Percentiles rank a stretch among this genome's conserved stretches.
Evolutionary conservation across 2,113 vertebrate species (phyloP).

Genomic region (Antechinus flavipes): DNA sequence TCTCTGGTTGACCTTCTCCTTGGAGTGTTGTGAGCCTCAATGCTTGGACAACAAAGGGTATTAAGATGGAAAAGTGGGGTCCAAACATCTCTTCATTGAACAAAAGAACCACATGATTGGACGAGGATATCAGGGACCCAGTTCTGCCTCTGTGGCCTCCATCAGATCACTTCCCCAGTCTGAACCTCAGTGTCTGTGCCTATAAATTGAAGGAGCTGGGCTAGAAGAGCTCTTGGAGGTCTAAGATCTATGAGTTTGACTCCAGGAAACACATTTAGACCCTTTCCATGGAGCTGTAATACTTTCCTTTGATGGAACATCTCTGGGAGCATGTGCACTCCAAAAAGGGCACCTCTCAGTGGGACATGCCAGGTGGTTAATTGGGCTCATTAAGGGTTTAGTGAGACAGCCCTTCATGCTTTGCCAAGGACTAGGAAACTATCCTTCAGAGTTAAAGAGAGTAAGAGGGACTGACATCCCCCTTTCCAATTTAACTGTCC

Average conservation of each 20-base stretch:
- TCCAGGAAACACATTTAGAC: not conserved
- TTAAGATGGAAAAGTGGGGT: not conserved
- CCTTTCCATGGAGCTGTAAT: not conserved
- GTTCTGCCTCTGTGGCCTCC: not conserved
- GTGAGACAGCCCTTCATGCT: not conserved
- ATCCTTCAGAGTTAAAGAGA: slow-evolving; percentile 2
- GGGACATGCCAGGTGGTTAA: not conserved
- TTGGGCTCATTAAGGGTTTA: not conserved
- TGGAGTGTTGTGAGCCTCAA: not conserved
- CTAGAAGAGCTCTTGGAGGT: not conserved
- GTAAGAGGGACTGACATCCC: not conserved
- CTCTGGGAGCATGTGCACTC: not conserved
- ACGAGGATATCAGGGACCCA: not conserved
- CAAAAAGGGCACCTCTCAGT: not conserved
- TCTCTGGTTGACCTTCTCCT: not conserved
- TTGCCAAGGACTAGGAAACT: not conserved
- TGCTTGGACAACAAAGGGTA: not conserved
- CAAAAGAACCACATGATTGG: not conserved
- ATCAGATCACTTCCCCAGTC: not conserved
- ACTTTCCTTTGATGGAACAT: not conserved
- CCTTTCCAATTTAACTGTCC: not conserved
- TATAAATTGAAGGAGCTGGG: not conserved
- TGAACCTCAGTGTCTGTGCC: not conserved
- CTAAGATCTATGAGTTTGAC: not conserved
- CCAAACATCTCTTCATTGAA: not conserved